Conservation (phyloP, 1,140 invertebrate species). For the Diuraphis noxia region DNA sequence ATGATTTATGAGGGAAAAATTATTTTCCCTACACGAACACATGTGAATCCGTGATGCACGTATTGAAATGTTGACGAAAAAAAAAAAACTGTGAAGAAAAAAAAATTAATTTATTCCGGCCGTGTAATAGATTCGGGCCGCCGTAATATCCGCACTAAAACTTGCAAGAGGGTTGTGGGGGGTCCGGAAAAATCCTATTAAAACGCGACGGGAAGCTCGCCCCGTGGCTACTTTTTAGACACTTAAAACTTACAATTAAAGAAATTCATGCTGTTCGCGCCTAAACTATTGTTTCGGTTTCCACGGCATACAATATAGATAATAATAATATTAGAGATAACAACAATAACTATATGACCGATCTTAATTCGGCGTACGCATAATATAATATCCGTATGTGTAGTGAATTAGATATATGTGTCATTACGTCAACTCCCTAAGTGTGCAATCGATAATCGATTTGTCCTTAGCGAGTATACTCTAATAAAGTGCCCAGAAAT, state of each 20-base stretch:
- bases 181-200: constrained; percentile 37
- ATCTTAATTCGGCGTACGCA: neutral
- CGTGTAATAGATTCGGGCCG: constrained; percentile 10
- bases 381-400: neutral
- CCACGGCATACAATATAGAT: neutral
- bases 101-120: constrained; percentile 38
- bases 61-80: neutral
- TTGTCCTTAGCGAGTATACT: neutral
- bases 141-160: constrained; percentile 12
- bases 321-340: neutral
- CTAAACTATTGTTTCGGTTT: constrained; percentile 18
- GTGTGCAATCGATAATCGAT: neutral
- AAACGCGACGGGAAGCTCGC: neutral
- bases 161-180: constrained; percentile 1
- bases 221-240: neutral
- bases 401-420: neutral
- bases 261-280: constrained; percentile 16
- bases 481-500: neutral
- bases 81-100: neutral
- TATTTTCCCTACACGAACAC: too few relatives aligned
- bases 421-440: neutral
- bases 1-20: too few relatives aligned
- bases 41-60: neutral
- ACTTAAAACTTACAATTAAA: constrained; percentile 19
- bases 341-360: neutral